phyloP scores from a whole-genome alignment of 2,888 invertebrate species.

The Amblyjoppa proteus region DNA sequence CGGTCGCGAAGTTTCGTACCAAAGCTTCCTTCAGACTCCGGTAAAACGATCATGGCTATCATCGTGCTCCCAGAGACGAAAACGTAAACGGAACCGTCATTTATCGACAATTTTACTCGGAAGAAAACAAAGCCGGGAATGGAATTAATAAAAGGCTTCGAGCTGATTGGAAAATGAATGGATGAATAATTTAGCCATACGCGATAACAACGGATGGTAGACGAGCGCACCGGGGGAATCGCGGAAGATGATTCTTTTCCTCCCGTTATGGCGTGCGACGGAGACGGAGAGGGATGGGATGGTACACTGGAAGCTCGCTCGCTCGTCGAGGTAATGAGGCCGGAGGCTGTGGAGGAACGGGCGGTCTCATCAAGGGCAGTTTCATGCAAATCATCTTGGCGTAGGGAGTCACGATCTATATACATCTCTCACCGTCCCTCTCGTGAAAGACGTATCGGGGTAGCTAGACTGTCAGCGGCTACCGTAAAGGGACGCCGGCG shows the following conservation, averaged over 20 bases:
- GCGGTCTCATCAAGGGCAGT: conserved; percentile 76
- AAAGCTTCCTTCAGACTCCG: conserved; percentile 55
- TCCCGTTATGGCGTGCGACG: conserved; percentile 41
- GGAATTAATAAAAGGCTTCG: conserved; percentile 60
- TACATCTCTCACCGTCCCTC: conserved; percentile 46
- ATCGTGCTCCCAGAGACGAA: conserved; percentile 43
- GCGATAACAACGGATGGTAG: conserved; percentile 68
- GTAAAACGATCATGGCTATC: conserved; percentile 58
- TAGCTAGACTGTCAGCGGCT: conserved; percentile 65
- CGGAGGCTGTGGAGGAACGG: conserved; percentile 70
- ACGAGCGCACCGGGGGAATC: conserved; percentile 50
- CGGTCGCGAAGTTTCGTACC: conserved; percentile 58
- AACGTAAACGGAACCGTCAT: conserved; percentile 67
- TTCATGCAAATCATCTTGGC: conserved; percentile 77
- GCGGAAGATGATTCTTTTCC: conserved; percentile 51
- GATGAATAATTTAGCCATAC: conserved; percentile 65
- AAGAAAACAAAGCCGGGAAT: conserved; percentile 51
- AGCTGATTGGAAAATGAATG: conserved; percentile 59
- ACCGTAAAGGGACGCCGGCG: conserved; percentile 66
- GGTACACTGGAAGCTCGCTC: conserved; percentile 56
- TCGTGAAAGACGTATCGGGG: conserved; percentile 63
- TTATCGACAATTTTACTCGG: conserved; percentile 63
- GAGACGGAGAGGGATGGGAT: conserved; percentile 52
- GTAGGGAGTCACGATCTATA: conserved; percentile 53
- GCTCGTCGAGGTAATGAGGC: conserved; percentile 74